Percentiles rank a stretch among this genome's conserved stretches.
phyloP scores from a whole-genome alignment of 2,888 invertebrate species.

The Trissoscelio sp. region DNA sequence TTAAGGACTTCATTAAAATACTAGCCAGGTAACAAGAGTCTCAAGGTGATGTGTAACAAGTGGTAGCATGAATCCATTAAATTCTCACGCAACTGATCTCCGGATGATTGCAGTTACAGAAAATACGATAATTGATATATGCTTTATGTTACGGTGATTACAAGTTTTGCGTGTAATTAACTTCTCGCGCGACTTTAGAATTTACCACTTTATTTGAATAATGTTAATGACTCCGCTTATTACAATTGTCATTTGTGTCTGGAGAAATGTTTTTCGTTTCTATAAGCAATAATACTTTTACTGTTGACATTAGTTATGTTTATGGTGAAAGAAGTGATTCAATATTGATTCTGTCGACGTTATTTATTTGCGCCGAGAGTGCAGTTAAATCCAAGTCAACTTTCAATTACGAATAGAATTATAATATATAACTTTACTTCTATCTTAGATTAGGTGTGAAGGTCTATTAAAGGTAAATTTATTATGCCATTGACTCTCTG shows the following conservation, averaged over 20 bases:
- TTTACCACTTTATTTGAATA: conserved; percentile 18
- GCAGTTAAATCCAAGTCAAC: conserved; percentile 14
- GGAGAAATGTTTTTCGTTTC: background rate
- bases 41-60: conserved; percentile 34
- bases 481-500: conserved; percentile 23
- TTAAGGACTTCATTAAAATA: conserved; percentile 17
- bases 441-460: conserved; percentile 27
- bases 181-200: conserved; percentile 17
- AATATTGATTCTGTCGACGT: conserved; percentile 23
- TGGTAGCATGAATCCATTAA: conserved; percentile 22
- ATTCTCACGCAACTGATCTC: conserved; percentile 33
- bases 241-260: background rate
- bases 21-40: conserved; percentile 18
- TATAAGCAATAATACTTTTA: conserved; percentile 5
- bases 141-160: conserved; percentile 26
- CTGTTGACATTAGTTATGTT: conserved; percentile 16
- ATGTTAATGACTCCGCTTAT: conserved; percentile 18
- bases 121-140: conserved; percentile 8
- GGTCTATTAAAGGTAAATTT: conserved; percentile 30
- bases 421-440: conserved; percentile 18
- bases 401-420: conserved; percentile 38
- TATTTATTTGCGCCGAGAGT: conserved; percentile 10
- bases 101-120: conserved; percentile 19
- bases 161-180: conserved; percentile 6
- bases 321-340: conserved; percentile 9